Base-by-base conservation (phyloP, 2,113 vertebrate species). In the Thinocorus orbignyianus region DNA sequence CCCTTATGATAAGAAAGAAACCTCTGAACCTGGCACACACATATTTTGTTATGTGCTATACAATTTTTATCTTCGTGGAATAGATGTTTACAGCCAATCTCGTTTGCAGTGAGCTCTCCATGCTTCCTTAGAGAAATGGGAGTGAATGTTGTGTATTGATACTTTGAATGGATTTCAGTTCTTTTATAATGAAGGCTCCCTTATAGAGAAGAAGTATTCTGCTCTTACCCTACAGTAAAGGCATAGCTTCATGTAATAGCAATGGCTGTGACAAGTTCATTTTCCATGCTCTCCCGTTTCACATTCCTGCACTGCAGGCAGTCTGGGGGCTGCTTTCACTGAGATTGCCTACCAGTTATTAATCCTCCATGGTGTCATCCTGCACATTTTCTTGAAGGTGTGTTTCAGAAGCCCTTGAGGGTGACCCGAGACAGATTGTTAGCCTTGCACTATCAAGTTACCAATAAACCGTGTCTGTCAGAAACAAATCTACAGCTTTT, bases 261-360 rank as follows among this genome's bases (percentile, higher is more conserved):
- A 20, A 28, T n/a, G 11, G 7, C 26, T 61, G 6, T 41, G 44
- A 41, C 16, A 44, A 77, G n/a, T 71, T 46, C 4, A 6, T 80
- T 74, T 39, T 81, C 33, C 24, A 16, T 5, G 4, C 31, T 24
- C 35, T 62, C 11, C 44, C 16, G 8, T 31, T 25, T 41, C 35
- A 24, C 0, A 1, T 46, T 24, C 28, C 19, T 62, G 9, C 8
- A 19, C 9, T 19, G 33, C 37, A 70, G 49, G 37, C 17, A 35
- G 64, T 23, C 39, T 74, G 19, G 1, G 1, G 52, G n/a, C 25
- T 42, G 39, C 17, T 81, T 28, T 62, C 22, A 7, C 1, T 0
- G 33, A 28, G 24, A 9, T 13, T 41, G 9, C 23, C 35, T 48
- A 6, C 13, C 31, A 18, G 42, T 14, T 31, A 4, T 28, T 58